These are phyloP conservation scores for Yponomeuta cagnagella DNA, from an alignment of 2,888 invertebrate genomes.

Conservation along the genomic window DNA sequence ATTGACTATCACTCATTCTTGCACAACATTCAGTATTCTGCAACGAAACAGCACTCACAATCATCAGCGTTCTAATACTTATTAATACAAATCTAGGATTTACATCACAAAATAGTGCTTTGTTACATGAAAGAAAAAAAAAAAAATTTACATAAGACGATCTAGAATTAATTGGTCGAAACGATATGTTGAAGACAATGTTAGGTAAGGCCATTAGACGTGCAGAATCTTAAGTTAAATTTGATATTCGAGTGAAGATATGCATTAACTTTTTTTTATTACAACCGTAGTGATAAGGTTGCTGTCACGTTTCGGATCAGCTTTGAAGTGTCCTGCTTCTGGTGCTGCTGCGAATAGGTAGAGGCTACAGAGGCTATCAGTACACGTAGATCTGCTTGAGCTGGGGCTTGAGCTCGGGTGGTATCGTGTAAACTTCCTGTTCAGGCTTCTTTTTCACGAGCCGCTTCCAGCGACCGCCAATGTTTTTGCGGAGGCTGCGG, in stretches of 20 bases:
- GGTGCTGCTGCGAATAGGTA: slow-evolving; percentile 26
- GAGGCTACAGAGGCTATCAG: slow-evolving; percentile 53
- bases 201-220: slow-evolving; percentile 36
- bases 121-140: slow-evolving; percentile 52
- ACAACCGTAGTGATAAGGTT: slow-evolving; percentile 51
- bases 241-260: slow-evolving; percentile 67
- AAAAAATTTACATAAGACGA: slow-evolving; percentile 51
- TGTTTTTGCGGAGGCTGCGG: slow-evolving; percentile 89
- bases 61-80: slow-evolving; percentile 73
- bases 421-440: slow-evolving; percentile 88
- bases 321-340: slow-evolving; percentile 64
- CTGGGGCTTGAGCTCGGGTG: slow-evolving; percentile 90
- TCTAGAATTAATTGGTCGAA: slow-evolving; percentile 69
- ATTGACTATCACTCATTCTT: slow-evolving; percentile 71
- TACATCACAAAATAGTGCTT: slow-evolving; percentile 67
- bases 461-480: slow-evolving; percentile 90
- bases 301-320: slow-evolving; percentile 44
- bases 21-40: slow-evolving; percentile 50
- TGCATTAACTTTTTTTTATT: slow-evolving; percentile 49
- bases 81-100: slow-evolving; percentile 72
- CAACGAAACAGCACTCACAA: slow-evolving; percentile 60
- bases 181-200: slow-evolving; percentile 63
- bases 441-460: slow-evolving; percentile 89
- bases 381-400: slow-evolving; percentile 93
- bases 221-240: slow-evolving; percentile 42